Percentiles rank a stretch among this genome's conserved stretches.
Evolutionary conservation across 1,140 invertebrate genomes (phyloP).

Genomic region (Penaeus vannamei): DNA sequence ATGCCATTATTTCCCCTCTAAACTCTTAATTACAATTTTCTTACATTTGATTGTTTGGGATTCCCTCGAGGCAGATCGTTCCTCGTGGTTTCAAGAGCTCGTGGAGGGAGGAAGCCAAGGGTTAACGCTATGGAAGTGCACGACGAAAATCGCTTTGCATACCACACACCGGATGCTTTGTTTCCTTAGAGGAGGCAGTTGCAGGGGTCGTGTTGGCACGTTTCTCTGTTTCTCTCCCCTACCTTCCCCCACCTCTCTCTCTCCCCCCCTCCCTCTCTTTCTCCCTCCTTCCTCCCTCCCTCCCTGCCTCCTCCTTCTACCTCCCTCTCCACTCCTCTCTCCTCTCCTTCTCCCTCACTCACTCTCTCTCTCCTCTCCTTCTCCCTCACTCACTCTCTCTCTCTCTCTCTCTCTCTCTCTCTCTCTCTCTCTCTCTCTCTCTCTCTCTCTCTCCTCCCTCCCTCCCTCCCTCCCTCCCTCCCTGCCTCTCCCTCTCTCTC

Average conservation of each 20-base stretch:
- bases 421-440: background rate
- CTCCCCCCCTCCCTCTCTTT: background rate
- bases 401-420: background rate
- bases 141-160: too few species aligned
- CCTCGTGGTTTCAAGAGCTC: too few species aligned
- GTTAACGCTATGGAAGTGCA: too few species aligned
- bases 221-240: background rate
- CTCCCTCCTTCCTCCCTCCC: background rate
- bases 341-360: background rate
- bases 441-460: background rate
- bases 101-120: too few species aligned
- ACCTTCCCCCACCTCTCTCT: too few species aligned
- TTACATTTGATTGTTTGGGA: too few species aligned
- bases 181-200: constrained; percentile 14
- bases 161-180: background rate
- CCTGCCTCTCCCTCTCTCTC: background rate
- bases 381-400: background rate
- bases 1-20: too few species aligned
- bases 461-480: too few species aligned
- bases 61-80: too few species aligned
- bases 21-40: too few species aligned
- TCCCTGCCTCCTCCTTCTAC: background rate
- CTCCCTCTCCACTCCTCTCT: background rate
- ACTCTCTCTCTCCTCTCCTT: background rate
- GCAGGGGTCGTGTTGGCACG: background rate